Percentiles rank a stretch among this genome's conserved stretches.
These are phyloP conservation scores for Fregetta grallaria DNA, from an alignment of 2,113 vertebrate species.

Conservation along the genomic window DNA sequence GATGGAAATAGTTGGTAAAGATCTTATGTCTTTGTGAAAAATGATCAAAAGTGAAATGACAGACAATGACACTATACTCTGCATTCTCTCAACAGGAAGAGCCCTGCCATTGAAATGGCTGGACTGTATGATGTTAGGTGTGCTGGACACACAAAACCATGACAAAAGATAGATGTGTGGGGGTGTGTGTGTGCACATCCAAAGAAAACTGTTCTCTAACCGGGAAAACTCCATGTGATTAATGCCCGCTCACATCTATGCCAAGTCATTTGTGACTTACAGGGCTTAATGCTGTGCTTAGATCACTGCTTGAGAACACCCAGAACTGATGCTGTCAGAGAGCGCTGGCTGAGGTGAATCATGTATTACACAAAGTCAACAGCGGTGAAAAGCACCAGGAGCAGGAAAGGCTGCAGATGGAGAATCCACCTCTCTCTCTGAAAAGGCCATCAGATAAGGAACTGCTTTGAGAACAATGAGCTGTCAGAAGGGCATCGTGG, in stretches of 20 bases:
- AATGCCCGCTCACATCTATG: background rate
- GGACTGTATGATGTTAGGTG: background rate
- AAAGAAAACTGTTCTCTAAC: background rate
- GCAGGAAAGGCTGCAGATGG: background rate
- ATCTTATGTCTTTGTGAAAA: background rate
- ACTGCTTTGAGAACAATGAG: background rate
- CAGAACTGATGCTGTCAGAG: background rate
- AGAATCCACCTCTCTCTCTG: background rate
- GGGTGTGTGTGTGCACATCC: background rate
- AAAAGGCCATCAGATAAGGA: background rate
- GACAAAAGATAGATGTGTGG: accelerated
- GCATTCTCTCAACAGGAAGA: background rate
- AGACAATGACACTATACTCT: background rate
- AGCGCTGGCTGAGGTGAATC: background rate
- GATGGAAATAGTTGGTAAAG: background rate
- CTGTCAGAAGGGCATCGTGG: background rate
- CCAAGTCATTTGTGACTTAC: background rate
- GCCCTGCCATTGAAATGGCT: background rate
- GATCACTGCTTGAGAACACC: background rate
- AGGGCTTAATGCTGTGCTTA: background rate
- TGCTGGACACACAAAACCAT: background rate
- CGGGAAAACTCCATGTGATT: background rate
- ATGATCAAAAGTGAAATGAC: background rate
- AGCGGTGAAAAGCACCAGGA: background rate
- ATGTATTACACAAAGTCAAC: background rate